Percentiles rank a stretch among this genome's conserved stretches.
phyloP scores from a whole-genome alignment of 1,140 invertebrate genomes.

The Ganaspis sp. region DNA sequence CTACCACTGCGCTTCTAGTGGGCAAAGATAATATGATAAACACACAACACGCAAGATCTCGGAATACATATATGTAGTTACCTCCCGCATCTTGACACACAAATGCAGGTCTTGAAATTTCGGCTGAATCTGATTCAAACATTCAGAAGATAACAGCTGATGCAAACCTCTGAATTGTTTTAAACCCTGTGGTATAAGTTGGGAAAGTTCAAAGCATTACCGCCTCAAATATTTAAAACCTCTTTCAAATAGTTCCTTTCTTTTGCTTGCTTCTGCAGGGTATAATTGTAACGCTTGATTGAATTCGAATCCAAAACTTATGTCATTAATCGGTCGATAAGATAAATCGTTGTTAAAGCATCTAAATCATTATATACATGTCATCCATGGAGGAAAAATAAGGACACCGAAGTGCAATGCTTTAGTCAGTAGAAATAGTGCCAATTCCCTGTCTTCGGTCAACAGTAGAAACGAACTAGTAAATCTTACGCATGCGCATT shows the following conservation, averaged over 20 bases:
- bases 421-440: no score
- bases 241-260: constrained; percentile 18
- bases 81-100: background rate
- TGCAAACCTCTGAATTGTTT: background rate
- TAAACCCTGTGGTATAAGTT: background rate
- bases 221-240: background rate
- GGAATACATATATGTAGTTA: background rate
- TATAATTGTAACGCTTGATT: constrained; percentile 23
- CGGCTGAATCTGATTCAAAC: constrained; percentile 1
- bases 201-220: background rate
- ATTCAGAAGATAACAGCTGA: background rate
- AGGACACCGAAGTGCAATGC: no score
- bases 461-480: no score
- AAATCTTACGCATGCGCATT: no score
- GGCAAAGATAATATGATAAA: no score
- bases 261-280: background rate
- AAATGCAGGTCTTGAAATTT: background rate
- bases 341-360: constrained; percentile 32
- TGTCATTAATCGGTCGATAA: constrained; percentile 14
- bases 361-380: constrained; percentile 20
- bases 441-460: no score
- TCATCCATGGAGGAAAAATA: constrained; percentile 31
- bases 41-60: no score
- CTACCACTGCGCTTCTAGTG: no score
- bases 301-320: constrained; percentile 38